Conservation (phyloP, 2,888 invertebrate species). For the Boloria selene region DNA sequence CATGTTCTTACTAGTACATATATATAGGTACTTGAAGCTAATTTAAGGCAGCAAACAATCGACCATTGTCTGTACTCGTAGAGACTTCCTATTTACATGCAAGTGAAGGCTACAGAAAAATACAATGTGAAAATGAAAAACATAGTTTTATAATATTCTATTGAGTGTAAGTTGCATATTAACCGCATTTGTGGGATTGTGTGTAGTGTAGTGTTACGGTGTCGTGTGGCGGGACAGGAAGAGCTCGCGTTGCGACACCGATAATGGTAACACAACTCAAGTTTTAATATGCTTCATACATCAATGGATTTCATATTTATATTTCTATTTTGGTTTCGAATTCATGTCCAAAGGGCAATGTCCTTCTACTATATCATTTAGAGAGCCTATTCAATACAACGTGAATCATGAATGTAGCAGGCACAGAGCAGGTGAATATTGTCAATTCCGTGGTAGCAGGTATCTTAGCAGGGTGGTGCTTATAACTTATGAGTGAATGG, state of each 20-base stretch:
- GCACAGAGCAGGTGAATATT: too few species aligned
- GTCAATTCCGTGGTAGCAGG: too few species aligned
- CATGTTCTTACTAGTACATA: not conserved
- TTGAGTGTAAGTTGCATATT: slow-evolving; percentile 34
- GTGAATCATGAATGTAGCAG: too few species aligned
- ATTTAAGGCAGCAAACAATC: slow-evolving; percentile 14
- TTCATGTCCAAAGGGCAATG: slow-evolving; percentile 10
- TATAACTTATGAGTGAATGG: too few species aligned
- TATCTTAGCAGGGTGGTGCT: too few species aligned
- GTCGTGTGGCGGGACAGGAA: slow-evolving; percentile 47
- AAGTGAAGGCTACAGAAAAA: slow-evolving; percentile 14
- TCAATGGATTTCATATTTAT: slow-evolving; percentile 38
- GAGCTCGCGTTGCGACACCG: slow-evolving; percentile 48
- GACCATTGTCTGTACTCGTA: slow-evolving; percentile 17
- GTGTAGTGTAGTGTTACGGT: slow-evolving; percentile 45
- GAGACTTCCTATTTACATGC: slow-evolving; percentile 13
- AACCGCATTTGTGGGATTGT: slow-evolving; percentile 52
- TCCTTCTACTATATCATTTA: not conserved
- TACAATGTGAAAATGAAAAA: slow-evolving; percentile 7
- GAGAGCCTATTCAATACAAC: too few species aligned
- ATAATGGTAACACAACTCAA: slow-evolving; percentile 43
- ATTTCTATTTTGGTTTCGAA: not conserved
- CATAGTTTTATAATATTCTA: slow-evolving; percentile 15
- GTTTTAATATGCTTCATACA: slow-evolving; percentile 40
- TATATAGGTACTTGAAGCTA: slow-evolving; percentile 9